A percentile compares a stretch with the other conserved stretches of the same genome.
Evolutionary conservation across 2,113 vertebrate genomes (phyloP).

Genomic region (Mandrillus leucophaeus): DNA sequence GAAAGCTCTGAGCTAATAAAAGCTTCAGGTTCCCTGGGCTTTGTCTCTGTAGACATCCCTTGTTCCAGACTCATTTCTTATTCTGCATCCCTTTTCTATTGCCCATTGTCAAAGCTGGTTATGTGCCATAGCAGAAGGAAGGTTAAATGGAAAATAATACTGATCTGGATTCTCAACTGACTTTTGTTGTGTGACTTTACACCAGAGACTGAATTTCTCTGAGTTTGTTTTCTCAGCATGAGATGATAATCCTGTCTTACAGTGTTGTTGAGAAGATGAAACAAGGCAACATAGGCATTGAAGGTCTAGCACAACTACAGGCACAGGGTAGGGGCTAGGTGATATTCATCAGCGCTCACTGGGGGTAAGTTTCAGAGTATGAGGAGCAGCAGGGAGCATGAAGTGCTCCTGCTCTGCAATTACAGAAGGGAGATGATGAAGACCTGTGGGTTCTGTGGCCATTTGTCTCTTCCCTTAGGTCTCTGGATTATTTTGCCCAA

Average conservation of each 20-base stretch:
- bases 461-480: neutral
- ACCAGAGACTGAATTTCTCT: neutral
- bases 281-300: accelerated
- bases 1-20: neutral
- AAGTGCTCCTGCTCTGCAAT: neutral
- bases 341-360: neutral
- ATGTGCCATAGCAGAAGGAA: neutral
- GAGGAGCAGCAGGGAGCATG: neutral
- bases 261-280: neutral
- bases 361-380: neutral
- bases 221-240: neutral
- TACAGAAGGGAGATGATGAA: neutral
- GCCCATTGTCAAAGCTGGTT: neutral
- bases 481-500: slow-evolving; percentile 18
- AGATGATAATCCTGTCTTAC: neutral
- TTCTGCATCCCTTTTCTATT: neutral
- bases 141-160: neutral
- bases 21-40: neutral
- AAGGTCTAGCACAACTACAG: neutral
- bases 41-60: neutral
- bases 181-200: neutral
- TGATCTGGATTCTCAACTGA: neutral
- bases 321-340: neutral
- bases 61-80: neutral
- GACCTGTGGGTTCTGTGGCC: neutral